phyloP scores from a whole-genome alignment of 2,113 vertebrate species.

The Cheilinus undulatus region DNA sequence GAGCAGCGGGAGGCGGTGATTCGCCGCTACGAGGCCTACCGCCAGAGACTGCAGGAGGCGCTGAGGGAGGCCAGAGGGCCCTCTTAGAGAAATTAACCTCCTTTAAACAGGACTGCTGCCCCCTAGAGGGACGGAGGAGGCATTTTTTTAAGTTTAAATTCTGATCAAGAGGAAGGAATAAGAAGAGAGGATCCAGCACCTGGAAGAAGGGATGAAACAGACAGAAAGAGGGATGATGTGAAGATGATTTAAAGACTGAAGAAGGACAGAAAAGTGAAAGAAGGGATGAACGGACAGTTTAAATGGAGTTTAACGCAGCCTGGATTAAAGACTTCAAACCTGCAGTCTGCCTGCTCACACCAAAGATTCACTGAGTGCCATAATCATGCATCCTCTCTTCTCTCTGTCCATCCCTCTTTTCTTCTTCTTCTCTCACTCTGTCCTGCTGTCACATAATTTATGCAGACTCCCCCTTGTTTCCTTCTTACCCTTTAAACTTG shows the following conservation, averaged over 20 bases:
- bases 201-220: constrained; percentile 7
- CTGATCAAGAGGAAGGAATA: constrained; percentile 16
- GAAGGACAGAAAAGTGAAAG: constrained; percentile 4
- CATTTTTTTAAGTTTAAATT: neutral
- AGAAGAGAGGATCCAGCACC: constrained; percentile 6
- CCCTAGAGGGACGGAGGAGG: constrained; percentile 31
- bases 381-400: constrained; percentile 48
- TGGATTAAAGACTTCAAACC: constrained; percentile 27
- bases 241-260: neutral
- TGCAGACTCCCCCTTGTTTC: constrained; percentile 38
- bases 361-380: constrained; percentile 77
- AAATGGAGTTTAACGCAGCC: neutral
- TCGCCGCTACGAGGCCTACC: constrained; percentile 88
- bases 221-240: constrained; percentile 9
- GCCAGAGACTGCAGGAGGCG: constrained; percentile 90
- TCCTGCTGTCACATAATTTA: constrained; percentile 50
- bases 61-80: constrained; percentile 81
- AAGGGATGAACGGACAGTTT: constrained; percentile 1
- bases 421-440: constrained; percentile 29
- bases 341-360: constrained; percentile 29
- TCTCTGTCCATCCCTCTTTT: constrained; percentile 33
- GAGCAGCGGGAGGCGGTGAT: constrained; percentile 88
- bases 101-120: constrained; percentile 6
- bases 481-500: constrained; percentile 49
- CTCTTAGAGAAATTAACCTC: constrained; percentile 71